Base-by-base conservation (phyloP, 1,140 invertebrate genomes). In the Neuroterus valhalla region DNA sequence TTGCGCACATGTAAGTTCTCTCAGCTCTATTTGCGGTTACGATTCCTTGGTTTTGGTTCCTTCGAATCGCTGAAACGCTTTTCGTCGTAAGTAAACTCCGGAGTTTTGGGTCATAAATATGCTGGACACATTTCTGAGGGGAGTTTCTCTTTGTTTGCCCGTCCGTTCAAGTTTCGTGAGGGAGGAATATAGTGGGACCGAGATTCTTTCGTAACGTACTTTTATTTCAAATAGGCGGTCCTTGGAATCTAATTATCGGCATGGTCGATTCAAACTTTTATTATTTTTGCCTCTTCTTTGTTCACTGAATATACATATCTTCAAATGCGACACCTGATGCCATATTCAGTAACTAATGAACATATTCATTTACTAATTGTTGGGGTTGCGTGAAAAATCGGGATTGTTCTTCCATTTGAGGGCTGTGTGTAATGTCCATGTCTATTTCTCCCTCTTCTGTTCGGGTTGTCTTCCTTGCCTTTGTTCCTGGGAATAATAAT, bases 171-270 rank as follows among this genome's bases (percentile, higher is more conserved):
- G 23, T 67, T 26, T 31, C 21, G 3, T 3, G 62, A 38, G 44
- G 50, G 50, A 23, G 55, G 31, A 38, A 55, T 70, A 72, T 52
- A 45, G n/a, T 21, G 31, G 42, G 8, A 43, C 62, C 66, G 62
- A 72, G 74, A 80, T 79, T 82, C 78, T 78, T 77, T 77, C 79
- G 74, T 77, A 81, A 76, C 81, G 78, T 70, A 82, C 74, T 83
- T 78, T 73, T 71, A 71, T 76, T 71, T 75, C 78, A 81, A 83
- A 82, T 82, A 83, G 81, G 77, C 78, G 81, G 82, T 76, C 82
- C 79, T 79, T 77, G 69, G 79, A 81, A 83, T 82, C 81, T 83
- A 82, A 82, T 82, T 83, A 83, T 83, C 79, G 62, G 71, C 76
- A 82, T 19, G 31, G 17, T 17, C 45, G 17, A 38, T 45, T 14